A percentile compares a stretch with the other conserved stretches of the same genome.
These are phyloP conservation scores for Dromius quadrimaculatus DNA, from an alignment of 2,888 invertebrate genomes.

Conservation along the genomic window DNA sequence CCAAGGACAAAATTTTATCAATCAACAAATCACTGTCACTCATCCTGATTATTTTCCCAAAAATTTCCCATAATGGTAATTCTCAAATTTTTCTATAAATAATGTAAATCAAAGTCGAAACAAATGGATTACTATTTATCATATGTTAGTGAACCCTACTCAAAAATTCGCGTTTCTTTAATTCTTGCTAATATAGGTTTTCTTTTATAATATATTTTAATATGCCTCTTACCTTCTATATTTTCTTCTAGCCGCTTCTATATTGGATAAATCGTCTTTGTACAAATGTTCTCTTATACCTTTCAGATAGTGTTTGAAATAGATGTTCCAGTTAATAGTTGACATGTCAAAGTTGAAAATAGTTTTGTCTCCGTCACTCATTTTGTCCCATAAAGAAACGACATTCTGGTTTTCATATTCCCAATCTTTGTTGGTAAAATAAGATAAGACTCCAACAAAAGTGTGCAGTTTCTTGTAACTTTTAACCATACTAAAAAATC, in stretches of 20 bases:
- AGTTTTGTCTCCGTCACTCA: conserved; percentile 64
- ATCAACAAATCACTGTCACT: too few relatives aligned
- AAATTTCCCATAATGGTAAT: too few relatives aligned
- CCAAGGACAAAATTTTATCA: too few relatives aligned
- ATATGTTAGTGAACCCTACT: too few relatives aligned
- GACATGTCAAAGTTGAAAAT: conserved; percentile 80
- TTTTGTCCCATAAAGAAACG: conserved; percentile 4
- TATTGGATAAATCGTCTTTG: conserved; percentile 79
- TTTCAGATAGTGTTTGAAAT: conserved; percentile 75
- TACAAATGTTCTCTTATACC: conserved; percentile 81
- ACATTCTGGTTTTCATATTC: conserved; percentile 25
- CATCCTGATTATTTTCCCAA: too few relatives aligned
- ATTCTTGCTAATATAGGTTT: too few relatives aligned
- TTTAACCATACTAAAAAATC: conserved; percentile 1
- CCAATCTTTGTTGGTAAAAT: conserved; percentile 33
- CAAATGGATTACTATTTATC: too few relatives aligned
- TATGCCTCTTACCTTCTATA: conserved; percentile 24
- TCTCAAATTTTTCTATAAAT: too few relatives aligned
- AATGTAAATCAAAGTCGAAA: too few relatives aligned
- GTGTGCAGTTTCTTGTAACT: conserved; percentile 14
- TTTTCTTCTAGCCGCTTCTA: conserved; percentile 59
- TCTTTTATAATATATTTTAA: background rate
- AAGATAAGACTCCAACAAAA: conserved; percentile 10
- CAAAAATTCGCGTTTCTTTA: too few relatives aligned
- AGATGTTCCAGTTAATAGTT: conserved; percentile 78